Percentiles rank a stretch among this genome's conserved stretches.
phyloP scores from a whole-genome alignment of 1,140 invertebrate species.

The Drosophila equinoxialis region DNA sequence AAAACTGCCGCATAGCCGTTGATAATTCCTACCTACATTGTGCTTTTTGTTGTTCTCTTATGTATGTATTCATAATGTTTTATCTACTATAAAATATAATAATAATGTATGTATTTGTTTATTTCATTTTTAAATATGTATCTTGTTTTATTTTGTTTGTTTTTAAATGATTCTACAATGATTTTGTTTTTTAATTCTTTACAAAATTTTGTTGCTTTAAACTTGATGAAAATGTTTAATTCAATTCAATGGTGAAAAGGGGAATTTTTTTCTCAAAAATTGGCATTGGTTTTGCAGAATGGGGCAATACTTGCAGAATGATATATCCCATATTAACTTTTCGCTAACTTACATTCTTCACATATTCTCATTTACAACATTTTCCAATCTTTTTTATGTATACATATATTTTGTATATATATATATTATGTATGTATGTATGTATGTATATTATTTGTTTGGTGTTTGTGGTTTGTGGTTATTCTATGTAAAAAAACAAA shows the following conservation, averaged over 20 bases:
- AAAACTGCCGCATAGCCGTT: not conserved
- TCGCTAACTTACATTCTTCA: not conserved
- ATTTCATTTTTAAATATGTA: too few species aligned
- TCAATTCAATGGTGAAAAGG: not conserved
- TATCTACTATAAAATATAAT: not conserved
- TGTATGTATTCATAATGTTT: not conserved
- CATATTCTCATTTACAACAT: not conserved
- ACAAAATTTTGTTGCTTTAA: not conserved
- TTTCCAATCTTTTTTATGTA: not conserved
- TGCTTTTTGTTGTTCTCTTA: not conserved
- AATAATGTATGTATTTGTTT: not conserved
- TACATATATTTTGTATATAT: not conserved
- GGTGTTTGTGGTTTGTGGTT: slow-evolving; percentile 44
- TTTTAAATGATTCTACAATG: too few species aligned
- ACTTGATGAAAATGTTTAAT: slow-evolving; percentile 2
- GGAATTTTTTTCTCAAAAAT: not conserved
- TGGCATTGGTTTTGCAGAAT: not conserved
- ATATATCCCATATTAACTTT: not conserved
- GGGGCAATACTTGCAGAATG: not conserved
- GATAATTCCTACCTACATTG: not conserved
- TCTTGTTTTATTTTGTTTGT: too few species aligned
- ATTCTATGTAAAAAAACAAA: slow-evolving; percentile 13
- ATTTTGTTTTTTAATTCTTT: not conserved
- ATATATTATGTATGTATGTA: not conserved
- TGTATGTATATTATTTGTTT: slow-evolving; percentile 24